Base-by-base conservation (phyloP, 2,113 vertebrate species). In the Eudorcas thomsonii region DNA sequence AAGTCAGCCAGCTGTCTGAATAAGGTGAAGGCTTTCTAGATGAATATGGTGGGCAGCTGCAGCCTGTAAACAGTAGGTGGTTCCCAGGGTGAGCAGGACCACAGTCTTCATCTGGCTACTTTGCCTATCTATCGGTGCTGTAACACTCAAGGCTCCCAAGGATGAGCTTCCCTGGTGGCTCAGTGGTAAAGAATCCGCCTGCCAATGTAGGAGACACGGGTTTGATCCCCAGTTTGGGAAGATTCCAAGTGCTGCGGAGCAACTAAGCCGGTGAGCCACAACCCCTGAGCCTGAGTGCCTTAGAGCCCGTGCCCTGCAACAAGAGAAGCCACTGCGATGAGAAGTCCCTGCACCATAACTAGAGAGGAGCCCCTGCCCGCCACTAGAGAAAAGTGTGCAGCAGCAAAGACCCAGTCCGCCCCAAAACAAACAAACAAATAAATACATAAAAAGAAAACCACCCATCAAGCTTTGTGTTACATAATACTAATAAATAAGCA, bases 241-340 rank as follows among this genome's bases (percentile, higher is more conserved):
- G 71, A 26, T 77, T 43, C 12, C 39, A 77, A 77, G 23, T 43
- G 12, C 71, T 2, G 0, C 0, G 0, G 36, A 77, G 23, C 39
- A 43, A 8, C 39, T 43, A 43, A 77, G 71, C 23, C 5, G 3
- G 0, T 77, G 71, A 77, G 71, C 71, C 71, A 43, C 71, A 43
- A 14, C 36, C 36, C 25, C 36, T 25, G 71, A 77, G 36, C 71
- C 67, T 5, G 6, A 74, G 71, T 14, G 71, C 71, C 71, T 23
- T 14, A 26, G 36, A 77, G 71, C 71, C 39, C 0, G 0, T 15
- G 71, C 6, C 39, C 71, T 26, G 71, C 39, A 26, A 7, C 23
- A 26, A 26, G 23, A 26, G 23, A 77, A 77, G 39, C 71, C 71
- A 14, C 23, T 2, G 2, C 0, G 0, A 26, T 26, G 36, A 43